Conservation (phyloP, 2,113 vertebrate genomes). For the Origma solitaria region DNA sequence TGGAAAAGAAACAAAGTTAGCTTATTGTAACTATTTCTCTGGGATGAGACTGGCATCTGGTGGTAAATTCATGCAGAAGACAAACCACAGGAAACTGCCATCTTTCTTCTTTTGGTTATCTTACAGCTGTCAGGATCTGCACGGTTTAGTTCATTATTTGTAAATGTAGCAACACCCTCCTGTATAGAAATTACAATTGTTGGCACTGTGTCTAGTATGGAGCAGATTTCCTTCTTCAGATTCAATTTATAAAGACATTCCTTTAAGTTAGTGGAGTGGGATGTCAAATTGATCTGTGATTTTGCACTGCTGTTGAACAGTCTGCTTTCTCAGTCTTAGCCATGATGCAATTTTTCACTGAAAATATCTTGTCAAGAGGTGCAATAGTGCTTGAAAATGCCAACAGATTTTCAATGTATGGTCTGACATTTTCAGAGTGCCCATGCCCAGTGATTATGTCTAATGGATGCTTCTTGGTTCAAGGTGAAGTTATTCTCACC, state of each 20-base stretch:
- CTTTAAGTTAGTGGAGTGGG: background rate
- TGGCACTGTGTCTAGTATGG: background rate
- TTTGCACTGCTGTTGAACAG: background rate
- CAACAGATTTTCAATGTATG: background rate
- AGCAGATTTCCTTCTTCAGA: background rate
- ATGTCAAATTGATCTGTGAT: background rate
- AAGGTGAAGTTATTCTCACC: background rate
- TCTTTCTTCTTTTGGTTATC: background rate
- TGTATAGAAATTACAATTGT: background rate
- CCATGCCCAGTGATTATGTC: background rate
- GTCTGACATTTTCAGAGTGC: background rate
- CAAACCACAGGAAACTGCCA: background rate
- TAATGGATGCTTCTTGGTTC: background rate
- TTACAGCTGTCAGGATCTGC: background rate
- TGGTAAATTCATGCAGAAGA: background rate
- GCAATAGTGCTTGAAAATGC: background rate
- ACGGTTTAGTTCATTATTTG: background rate
- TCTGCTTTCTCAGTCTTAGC: background rate
- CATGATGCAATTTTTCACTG: background rate
- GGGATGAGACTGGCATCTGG: background rate
- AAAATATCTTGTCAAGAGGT: background rate
- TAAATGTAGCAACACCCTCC: background rate
- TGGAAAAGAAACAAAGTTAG: background rate
- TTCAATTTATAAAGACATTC: background rate
- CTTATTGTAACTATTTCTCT: background rate